phyloP scores from a whole-genome alignment of 1,140 invertebrate genomes.

The Calliphora vicina region DNA sequence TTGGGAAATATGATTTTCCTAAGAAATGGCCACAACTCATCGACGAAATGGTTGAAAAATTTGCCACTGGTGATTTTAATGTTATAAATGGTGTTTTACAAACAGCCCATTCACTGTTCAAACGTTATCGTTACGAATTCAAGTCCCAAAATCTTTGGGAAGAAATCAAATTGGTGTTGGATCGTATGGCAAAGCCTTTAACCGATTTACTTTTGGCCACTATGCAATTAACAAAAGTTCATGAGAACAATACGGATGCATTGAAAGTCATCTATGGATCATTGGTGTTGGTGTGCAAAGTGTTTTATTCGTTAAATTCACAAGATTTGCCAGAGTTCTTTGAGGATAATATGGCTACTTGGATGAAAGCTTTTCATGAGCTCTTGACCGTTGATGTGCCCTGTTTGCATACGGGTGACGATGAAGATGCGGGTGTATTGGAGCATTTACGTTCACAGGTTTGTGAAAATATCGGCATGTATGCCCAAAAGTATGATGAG shows the following conservation, averaged over 20 bases:
- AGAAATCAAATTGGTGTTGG: constrained; percentile 96
- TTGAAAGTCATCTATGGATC: constrained; percentile 91
- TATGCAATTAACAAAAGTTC: constrained; percentile 80
- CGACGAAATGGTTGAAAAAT: constrained; percentile 90
- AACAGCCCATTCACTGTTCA: constrained; percentile 95
- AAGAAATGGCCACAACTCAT: constrained; percentile 92
- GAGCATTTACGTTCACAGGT: constrained; percentile 94
- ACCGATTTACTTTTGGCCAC: constrained; percentile 92
- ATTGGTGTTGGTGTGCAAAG: constrained; percentile 89
- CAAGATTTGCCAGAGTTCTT: constrained; percentile 98
- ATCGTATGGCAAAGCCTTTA: constrained; percentile 90
- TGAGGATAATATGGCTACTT: constrained; percentile 94
- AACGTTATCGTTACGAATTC: constrained; percentile 94
- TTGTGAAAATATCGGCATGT: constrained; percentile 93
- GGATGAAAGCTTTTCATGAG: constrained; percentile 91
- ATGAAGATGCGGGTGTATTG: constrained; percentile 88
- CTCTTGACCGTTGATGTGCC: constrained; percentile 82
- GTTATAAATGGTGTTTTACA: constrained; percentile 94
- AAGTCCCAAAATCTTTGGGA: constrained; percentile 94
- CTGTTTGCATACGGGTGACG: constrained; percentile 74
- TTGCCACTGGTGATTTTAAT: constrained; percentile 90
- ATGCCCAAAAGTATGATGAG: constrained; percentile 97
- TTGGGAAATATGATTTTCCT: constrained; percentile 94
- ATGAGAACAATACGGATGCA: constrained; percentile 81
- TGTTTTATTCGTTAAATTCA: constrained; percentile 95